Evolutionary conservation across 1,140 invertebrate genomes (phyloP).

Genomic region (Nephotettix cincticeps): DNA sequence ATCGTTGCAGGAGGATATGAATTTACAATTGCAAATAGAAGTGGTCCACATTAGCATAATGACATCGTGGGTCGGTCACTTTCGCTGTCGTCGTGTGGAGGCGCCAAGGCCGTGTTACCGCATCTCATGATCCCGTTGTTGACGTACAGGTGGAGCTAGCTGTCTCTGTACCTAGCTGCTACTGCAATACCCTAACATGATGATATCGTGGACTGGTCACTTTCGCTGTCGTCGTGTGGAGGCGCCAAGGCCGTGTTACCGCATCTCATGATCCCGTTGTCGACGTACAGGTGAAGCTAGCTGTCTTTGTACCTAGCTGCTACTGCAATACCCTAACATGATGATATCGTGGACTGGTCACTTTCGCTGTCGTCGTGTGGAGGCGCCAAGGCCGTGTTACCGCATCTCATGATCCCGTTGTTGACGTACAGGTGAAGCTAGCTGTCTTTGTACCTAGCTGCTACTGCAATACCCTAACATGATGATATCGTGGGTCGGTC

Average conservation of each 20-base stretch:
- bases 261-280: not conserved
- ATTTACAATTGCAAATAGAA: slow-evolving; percentile 10
- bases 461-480: too few relatives aligned
- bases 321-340: not conserved
- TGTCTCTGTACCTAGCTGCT: too few relatives aligned
- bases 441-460: too few relatives aligned
- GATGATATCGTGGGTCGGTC: slow-evolving; percentile 1
- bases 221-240: not conserved
- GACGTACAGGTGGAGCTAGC: too few relatives aligned
- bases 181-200: not conserved
- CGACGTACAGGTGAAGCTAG: too few relatives aligned
- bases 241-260: slow-evolving; percentile 2
- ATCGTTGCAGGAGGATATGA: not conserved
- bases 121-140: not conserved
- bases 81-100: not conserved
- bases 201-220: slow-evolving; percentile 5
- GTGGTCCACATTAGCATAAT: not conserved
- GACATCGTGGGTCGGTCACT: slow-evolving; percentile 3
- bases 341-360: slow-evolving; percentile 6
- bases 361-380: not conserved
- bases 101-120: not conserved
- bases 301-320: too few relatives aligned
- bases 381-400: slow-evolving; percentile 5
- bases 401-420: not conserved
- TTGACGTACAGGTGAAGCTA: too few relatives aligned